phyloP scores from a whole-genome alignment of 2,888 invertebrate species.

The Orthosia incerta region DNA sequence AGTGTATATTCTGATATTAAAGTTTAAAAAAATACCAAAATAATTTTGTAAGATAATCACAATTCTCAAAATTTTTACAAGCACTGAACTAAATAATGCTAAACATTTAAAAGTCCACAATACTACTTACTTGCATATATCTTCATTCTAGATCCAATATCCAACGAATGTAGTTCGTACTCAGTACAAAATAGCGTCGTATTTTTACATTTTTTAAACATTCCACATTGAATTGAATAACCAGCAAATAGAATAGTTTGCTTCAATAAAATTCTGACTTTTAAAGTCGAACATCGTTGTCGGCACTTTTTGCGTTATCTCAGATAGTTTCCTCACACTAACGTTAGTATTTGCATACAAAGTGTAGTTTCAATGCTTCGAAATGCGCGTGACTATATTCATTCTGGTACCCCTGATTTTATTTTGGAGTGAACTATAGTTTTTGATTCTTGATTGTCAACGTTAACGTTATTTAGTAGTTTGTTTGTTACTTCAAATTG shows the following conservation, averaged over 20 bases:
- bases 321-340: conserved; percentile 49
- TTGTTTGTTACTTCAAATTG: conserved; percentile 39
- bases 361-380: conserved; percentile 57
- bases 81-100: neutral
- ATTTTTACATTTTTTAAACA: conserved; percentile 47
- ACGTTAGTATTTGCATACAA: conserved; percentile 60
- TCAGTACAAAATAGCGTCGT: conserved; percentile 27
- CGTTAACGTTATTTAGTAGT: conserved; percentile 37
- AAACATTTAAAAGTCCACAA: conserved; percentile 14
- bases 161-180: conserved; percentile 11
- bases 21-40: too few species aligned
- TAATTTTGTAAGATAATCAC: neutral
- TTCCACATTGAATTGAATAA: conserved; percentile 38
- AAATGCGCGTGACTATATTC: conserved; percentile 40
- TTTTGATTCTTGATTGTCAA: conserved; percentile 34
- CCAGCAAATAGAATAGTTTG: conserved; percentile 40
- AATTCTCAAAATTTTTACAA: neutral
- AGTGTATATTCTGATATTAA: neutral
- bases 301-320: conserved; percentile 56
- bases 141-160: conserved; percentile 7
- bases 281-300: conserved; percentile 34
- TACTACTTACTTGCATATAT: conserved; percentile 17
- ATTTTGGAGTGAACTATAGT: conserved; percentile 27
- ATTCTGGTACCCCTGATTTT: conserved; percentile 53
- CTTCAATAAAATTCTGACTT: conserved; percentile 51